Evolutionary conservation across 1,140 invertebrate genomes (phyloP).

Genomic region (Procambarus clarkii): DNA sequence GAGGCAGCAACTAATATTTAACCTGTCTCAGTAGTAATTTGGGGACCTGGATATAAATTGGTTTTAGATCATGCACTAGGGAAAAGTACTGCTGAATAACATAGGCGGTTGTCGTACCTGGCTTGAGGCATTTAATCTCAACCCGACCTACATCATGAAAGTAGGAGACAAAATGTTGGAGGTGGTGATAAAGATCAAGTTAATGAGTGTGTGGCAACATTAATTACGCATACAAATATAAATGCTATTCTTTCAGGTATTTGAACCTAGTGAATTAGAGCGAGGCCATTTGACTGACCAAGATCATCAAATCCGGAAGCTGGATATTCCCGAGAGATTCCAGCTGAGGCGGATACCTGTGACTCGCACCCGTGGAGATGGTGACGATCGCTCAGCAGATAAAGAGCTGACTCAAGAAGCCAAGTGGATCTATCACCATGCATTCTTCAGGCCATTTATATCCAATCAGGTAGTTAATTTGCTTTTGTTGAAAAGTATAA

Average conservation of each 20-base stretch:
- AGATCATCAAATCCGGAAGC: constrained; percentile 83
- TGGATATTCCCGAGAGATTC: constrained; percentile 94
- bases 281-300: constrained; percentile 83
- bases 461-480: constrained; percentile 77
- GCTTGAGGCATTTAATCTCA: too few species aligned
- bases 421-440: constrained; percentile 97
- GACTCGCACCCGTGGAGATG: constrained; percentile 86
- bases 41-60: too few species aligned
- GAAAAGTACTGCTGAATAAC: too few species aligned
- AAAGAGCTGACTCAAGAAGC: constrained; percentile 94
- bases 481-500: too few species aligned
- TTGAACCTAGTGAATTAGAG: constrained; percentile 98
- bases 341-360: constrained; percentile 90
- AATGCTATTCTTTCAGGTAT: constrained; percentile 81
- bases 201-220: too few species aligned
- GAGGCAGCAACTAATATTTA: too few species aligned
- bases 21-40: too few species aligned
- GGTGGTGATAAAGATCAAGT: too few species aligned
- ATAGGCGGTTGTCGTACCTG: too few species aligned
- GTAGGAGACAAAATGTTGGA: too few species aligned
- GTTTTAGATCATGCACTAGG: too few species aligned
- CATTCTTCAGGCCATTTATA: constrained; percentile 89
- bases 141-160: too few species aligned
- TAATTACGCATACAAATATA: not conserved
- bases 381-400: constrained; percentile 77